Evolutionary conservation across 1,140 invertebrate species (phyloP).

Genomic region (Rhagoletis pomonella): DNA sequence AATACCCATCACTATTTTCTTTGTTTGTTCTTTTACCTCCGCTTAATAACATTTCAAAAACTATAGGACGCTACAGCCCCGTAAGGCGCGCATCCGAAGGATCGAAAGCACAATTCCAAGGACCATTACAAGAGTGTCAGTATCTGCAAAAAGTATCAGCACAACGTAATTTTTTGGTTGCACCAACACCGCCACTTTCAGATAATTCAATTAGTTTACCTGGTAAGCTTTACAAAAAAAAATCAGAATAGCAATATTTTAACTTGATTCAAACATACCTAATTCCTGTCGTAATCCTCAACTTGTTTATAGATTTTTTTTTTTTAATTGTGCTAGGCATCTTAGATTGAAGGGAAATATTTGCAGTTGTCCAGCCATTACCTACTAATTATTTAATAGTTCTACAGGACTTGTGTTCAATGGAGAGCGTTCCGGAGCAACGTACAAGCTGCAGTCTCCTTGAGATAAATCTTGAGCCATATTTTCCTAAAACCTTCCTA

Average conservation of each 20-base stretch:
- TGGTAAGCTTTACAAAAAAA: slow-evolving; percentile 62
- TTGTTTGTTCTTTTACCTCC: not conserved
- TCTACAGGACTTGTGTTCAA: too few relatives aligned
- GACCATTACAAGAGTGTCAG: slow-evolving; percentile 84
- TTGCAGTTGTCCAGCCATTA: too few relatives aligned
- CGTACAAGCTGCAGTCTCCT: too few relatives aligned
- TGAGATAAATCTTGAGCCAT: too few relatives aligned
- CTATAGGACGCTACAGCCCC: slow-evolving; percentile 84
- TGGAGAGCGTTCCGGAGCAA: too few relatives aligned
- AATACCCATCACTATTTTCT: not conserved
- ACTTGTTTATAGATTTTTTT: too few relatives aligned
- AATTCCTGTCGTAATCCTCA: too few relatives aligned
- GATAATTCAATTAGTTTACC: slow-evolving; percentile 74
- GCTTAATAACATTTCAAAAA: not conserved
- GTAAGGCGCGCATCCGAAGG: slow-evolving; percentile 88
- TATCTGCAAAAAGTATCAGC: slow-evolving; percentile 79
- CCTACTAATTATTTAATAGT: too few relatives aligned
- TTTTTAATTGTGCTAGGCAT: too few relatives aligned
- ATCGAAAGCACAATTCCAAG: slow-evolving; percentile 73
- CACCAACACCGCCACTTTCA: slow-evolving; percentile 75
- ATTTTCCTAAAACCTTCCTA: too few relatives aligned
- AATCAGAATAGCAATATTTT: not conserved
- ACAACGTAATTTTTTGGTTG: slow-evolving; percentile 75
- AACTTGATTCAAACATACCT: not conserved
- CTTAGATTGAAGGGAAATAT: too few relatives aligned